phyloP scores from a whole-genome alignment of 2,797 vertebrate species.

The Spea hammondii region DNA sequence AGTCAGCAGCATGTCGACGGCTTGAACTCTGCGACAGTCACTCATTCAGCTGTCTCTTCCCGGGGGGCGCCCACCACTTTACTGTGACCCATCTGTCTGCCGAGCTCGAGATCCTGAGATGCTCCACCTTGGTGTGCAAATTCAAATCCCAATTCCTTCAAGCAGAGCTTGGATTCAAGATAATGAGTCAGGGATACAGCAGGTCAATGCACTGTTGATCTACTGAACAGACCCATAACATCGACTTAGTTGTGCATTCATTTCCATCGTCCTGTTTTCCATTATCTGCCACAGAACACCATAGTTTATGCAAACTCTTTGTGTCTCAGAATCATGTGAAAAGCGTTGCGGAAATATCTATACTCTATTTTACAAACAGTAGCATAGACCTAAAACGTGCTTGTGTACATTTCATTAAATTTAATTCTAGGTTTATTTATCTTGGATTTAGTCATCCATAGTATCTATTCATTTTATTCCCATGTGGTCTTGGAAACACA shows the following conservation, averaged over 20 bases:
- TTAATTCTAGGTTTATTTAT: constrained; percentile 5
- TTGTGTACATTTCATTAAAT: neutral
- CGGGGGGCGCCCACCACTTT: constrained; percentile 62
- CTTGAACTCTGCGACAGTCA: constrained; percentile 60
- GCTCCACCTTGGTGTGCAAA: constrained; percentile 55
- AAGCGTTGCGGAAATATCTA: too few species aligned
- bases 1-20: constrained; percentile 66
- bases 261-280: constrained; percentile 37
- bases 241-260: constrained; percentile 57
- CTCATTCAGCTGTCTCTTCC: constrained; percentile 58
- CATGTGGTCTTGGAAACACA: neutral
- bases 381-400: too few species aligned
- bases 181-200: constrained; percentile 69
- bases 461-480: constrained; percentile 4
- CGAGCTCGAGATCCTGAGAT: constrained; percentile 57
- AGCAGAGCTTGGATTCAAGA: constrained; percentile 66
- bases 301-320: neutral
- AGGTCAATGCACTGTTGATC: constrained; percentile 67
- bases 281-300: neutral
- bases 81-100: constrained; percentile 63
- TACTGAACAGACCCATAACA: constrained; percentile 60
- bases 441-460: neutral
- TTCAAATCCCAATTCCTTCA: constrained; percentile 67
- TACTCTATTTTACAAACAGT: too few species aligned
- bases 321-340: neutral